Percentiles rank a stretch among this genome's conserved stretches.
Evolutionary conservation across 2,888 invertebrate species (phyloP).

Genomic region (Eupithecia tripunctaria): DNA sequence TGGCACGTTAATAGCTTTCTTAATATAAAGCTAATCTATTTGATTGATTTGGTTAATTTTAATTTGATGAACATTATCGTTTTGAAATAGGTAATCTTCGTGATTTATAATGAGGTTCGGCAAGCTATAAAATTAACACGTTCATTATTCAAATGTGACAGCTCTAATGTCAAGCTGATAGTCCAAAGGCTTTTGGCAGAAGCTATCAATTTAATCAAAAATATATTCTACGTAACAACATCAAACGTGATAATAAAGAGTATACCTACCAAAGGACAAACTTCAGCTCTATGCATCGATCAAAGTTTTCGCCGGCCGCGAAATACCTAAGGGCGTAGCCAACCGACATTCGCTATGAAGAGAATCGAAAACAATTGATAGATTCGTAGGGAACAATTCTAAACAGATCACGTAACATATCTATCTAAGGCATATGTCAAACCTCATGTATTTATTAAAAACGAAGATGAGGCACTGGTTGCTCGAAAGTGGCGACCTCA

Average conservation of each 20-base stretch:
- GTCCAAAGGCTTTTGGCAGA: conserved; percentile 7
- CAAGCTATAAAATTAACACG: conserved; percentile 25
- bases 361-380: too few species aligned
- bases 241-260: background rate
- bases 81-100: conserved; percentile 33
- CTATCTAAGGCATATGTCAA: too few species aligned
- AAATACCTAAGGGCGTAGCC: too few species aligned
- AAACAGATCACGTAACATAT: too few species aligned
- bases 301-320: too few species aligned
- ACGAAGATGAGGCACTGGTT: too few species aligned
- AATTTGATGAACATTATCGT: conserved; percentile 33
- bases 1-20: conserved; percentile 34
- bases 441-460: too few species aligned
- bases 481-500: too few species aligned
- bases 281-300: too few species aligned
- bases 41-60: conserved; percentile 41
- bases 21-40: conserved; percentile 40
- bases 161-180: conserved; percentile 13
- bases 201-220: background rate
- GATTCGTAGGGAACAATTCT: too few species aligned
- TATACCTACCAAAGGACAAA: background rate
- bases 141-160: conserved; percentile 12
- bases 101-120: conserved; percentile 18
- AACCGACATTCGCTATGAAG: too few species aligned
- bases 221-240: background rate